phyloP scores from a whole-genome alignment of 1,140 invertebrate genomes.

The Intoshia linei region DNA sequence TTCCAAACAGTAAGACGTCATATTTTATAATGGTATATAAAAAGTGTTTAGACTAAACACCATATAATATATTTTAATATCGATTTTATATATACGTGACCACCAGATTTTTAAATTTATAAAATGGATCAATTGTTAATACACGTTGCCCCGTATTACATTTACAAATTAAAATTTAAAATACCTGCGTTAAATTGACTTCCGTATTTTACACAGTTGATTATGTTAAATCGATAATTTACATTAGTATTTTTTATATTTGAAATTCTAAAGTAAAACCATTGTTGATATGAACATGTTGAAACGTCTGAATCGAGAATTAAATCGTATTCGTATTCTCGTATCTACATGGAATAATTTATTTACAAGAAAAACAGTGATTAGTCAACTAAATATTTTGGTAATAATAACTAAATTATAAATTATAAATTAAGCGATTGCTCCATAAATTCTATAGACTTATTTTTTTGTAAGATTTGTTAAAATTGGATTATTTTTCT shows the following conservation, averaged over 20 bases:
- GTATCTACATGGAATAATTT: conserved; percentile 10
- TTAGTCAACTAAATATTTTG: too few species aligned
- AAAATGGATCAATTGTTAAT: background rate
- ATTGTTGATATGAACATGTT: conserved; percentile 39
- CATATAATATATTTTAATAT: background rate
- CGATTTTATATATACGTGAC: background rate
- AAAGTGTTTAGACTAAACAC: background rate
- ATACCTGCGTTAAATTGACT: conserved; percentile 52
- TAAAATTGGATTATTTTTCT: too few species aligned
- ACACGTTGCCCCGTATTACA: background rate
- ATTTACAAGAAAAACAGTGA: too few species aligned
- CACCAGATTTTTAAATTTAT: background rate
- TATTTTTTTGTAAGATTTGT: too few species aligned
- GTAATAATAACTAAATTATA: too few species aligned
- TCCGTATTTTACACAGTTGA: conserved; percentile 56
- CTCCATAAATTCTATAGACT: too few species aligned
- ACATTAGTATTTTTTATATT: conserved; percentile 38
- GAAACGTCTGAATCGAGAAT: conserved; percentile 58
- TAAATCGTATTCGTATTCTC: conserved; percentile 49
- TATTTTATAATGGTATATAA: background rate
- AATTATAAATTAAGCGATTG: too few species aligned
- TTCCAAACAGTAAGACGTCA: background rate
- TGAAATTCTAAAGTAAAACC: conserved; percentile 65
- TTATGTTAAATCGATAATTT: conserved; percentile 50
- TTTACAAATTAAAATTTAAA: conserved; percentile 3